Conservation (phyloP, 1,140 invertebrate genomes). For the Brachionus rubens region DNA sequence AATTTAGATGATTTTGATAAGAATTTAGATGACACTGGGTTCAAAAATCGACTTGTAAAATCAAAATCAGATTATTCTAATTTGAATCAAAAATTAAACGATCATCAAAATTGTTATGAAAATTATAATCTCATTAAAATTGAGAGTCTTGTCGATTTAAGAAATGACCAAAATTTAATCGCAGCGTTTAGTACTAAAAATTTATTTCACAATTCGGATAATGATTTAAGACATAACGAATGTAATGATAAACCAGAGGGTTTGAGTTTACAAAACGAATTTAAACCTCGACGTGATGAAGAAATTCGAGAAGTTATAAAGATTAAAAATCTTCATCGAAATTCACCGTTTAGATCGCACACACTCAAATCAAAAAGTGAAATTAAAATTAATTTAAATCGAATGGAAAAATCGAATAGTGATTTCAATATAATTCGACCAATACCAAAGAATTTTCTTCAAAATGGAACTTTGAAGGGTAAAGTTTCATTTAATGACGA, state of each 20-base stretch:
- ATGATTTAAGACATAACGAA: too few relatives aligned
- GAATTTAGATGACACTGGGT: background rate
- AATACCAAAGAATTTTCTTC: background rate
- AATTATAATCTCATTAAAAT: slow-evolving; percentile 8
- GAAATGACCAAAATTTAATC: slow-evolving; percentile 10
- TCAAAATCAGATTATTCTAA: slow-evolving; percentile 13
- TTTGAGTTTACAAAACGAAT: background rate
- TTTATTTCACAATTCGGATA: too few relatives aligned
- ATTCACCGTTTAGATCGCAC: background rate
- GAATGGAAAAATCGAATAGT: background rate
- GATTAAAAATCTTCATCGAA: too few relatives aligned
- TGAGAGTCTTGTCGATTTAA: slow-evolving; percentile 6
- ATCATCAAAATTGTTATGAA: background rate
- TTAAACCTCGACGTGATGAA: too few relatives aligned
- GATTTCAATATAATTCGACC: background rate
- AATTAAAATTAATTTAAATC: slow-evolving; percentile 8
- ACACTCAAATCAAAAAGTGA: slow-evolving; percentile 24
- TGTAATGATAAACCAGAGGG: background rate
- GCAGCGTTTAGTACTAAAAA: slow-evolving; percentile 25
- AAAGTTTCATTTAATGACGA: too few relatives aligned
- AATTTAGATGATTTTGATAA: background rate
- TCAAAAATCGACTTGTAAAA: background rate
- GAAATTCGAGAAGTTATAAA: too few relatives aligned
- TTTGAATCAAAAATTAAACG: background rate
- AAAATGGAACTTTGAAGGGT: background rate